Base-by-base conservation (phyloP, 2,113 vertebrate species). In the Ranitomeya variabilis region DNA sequence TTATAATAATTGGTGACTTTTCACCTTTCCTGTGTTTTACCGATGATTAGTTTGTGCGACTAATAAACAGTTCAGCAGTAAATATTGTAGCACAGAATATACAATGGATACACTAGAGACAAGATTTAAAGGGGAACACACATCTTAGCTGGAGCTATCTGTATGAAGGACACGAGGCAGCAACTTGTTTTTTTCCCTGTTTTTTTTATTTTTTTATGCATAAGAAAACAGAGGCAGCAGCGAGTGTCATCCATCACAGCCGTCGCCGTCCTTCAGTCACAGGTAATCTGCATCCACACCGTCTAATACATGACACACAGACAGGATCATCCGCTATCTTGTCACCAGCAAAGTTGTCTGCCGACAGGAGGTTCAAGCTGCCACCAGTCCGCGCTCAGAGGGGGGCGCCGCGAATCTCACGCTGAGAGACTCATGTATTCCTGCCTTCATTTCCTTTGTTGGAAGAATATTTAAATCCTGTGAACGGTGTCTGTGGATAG, bases 261-360 rank as follows among this genome's bases (percentile, higher is more conserved):
- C 15, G 52, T 79, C 77, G 55, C 5, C 15, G 4, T 21, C 21
- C 77, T 14, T 55, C 77, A 55, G 77, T 55, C 73, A 76, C 73
- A 19, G 73, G 45, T 8, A 76, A 76, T 76, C 73, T 76, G 73
- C 52, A 79, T 79, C 77, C n/a, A 55, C 77, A 79, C 10, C 5
- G 77, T 57, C 52, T 23, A 5, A 12, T 55, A 79, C 77, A 55
- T 55, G 52, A 57, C 77, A 79, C 21, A 23, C 19, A 23, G 77
- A 79, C 51, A 79, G n/a, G n/a, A n/a, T 79, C 77, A 55, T 23
- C 77, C n/a, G 7, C 51, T 57, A 57, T 55, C 77, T 55, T 79
- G 73, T 79, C 77, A 79, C 52, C 52, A 2, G n/a, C 77, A 23
- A 16, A 15, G 16, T 57, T 79, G 21, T 76, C 77, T 79, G 21